These are phyloP conservation scores for Apis mellifera DNA, from an alignment of 1,140 invertebrate species.

Conservation along the genomic window DNA sequence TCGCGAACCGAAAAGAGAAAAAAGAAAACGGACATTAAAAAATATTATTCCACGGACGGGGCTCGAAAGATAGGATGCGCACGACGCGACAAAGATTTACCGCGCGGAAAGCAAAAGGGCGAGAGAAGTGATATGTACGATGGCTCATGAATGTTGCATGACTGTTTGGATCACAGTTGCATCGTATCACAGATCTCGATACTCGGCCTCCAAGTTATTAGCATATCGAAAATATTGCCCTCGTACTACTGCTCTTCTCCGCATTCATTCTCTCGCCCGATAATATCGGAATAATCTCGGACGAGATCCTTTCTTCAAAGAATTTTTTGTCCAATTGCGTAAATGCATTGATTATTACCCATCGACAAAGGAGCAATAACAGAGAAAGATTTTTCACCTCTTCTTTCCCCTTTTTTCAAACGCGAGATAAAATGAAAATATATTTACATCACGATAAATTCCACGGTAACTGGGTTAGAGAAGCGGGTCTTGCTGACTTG, in stretches of 20 bases:
- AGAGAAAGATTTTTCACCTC: neutral
- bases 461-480: slow-evolving; percentile 25
- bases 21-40: too few species aligned
- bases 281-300: too few species aligned
- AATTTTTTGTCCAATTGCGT: neutral
- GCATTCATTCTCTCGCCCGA: too few species aligned
- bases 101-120: slow-evolving; percentile 57
- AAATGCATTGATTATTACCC: too few species aligned
- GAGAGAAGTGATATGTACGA: slow-evolving; percentile 55
- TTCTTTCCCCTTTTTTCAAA: too few species aligned
- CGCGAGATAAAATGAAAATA: neutral
- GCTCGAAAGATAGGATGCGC: slow-evolving; percentile 48
- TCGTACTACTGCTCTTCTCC: slow-evolving; percentile 15
- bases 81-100: slow-evolving; percentile 70
- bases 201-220: slow-evolving; percentile 44
- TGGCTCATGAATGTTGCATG: slow-evolving; percentile 73
- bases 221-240: slow-evolving; percentile 72
- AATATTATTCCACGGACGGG: too few species aligned
- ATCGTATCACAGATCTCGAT: slow-evolving; percentile 62
- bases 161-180: slow-evolving; percentile 67
- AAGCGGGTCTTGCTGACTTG: neutral
- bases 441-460: slow-evolving; percentile 18
- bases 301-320: neutral
- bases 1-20: slow-evolving; percentile 8
- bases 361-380: too few species aligned